A percentile compares a stretch with the other conserved stretches of the same genome.
Evolutionary conservation across 2,797 vertebrate genomes (phyloP).

Genomic region (Girardinus metallicus): DNA sequence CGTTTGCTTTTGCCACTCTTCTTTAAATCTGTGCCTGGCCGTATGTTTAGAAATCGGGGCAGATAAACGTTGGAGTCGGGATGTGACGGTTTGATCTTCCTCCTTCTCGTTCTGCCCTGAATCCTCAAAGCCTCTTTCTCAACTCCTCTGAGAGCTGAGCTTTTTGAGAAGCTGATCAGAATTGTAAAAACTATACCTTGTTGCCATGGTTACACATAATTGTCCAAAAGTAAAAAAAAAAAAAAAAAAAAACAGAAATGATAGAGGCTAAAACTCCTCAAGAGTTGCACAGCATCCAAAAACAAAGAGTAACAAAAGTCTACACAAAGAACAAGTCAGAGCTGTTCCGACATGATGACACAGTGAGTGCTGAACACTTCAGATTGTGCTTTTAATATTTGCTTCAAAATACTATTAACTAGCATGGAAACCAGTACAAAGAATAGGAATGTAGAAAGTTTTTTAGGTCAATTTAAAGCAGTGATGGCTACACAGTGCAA

Average conservation of each 20-base stretch:
- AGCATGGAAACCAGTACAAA: not conserved
- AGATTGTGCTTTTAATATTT: not conserved
- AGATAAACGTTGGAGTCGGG: not conserved
- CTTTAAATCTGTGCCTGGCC: not conserved
- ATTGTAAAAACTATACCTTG: not conserved
- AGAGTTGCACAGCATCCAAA: not conserved
- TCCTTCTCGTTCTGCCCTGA: not conserved
- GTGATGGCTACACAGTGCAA: not conserved
- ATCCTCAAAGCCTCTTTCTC: not conserved
- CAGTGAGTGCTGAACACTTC: not conserved
- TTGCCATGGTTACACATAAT: not conserved
- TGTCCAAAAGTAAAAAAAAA: not conserved
- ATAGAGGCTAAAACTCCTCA: no score
- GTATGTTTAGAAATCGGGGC: not conserved
- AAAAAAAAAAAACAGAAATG: no score
- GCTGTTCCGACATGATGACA: not conserved
- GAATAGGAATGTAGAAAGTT: not conserved
- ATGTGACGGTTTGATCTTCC: not conserved
- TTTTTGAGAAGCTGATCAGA: not conserved
- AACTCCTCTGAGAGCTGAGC: not conserved
- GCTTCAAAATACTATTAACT: not conserved
- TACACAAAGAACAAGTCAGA: not conserved
- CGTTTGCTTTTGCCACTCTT: not conserved
- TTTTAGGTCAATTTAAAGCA: not conserved
- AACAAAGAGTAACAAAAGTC: not conserved